phyloP scores from a whole-genome alignment of 2,888 invertebrate genomes.

The Noctua fimbriata region DNA sequence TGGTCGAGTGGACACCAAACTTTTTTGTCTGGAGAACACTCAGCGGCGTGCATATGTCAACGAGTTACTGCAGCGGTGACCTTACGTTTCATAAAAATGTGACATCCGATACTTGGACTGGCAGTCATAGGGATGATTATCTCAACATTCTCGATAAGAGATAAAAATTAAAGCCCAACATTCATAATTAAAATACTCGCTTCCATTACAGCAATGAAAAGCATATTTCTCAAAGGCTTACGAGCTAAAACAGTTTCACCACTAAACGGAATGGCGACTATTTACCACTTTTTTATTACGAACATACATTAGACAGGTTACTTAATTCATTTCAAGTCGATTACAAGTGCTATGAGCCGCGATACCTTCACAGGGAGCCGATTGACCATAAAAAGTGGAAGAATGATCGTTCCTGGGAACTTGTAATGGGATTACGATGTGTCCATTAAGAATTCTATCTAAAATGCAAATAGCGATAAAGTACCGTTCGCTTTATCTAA shows the following conservation, averaged over 20 bases:
- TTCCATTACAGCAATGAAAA: slow-evolving; percentile 8
- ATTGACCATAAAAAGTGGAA: slow-evolving; percentile 49
- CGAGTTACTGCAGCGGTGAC: neutral
- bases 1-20: neutral
- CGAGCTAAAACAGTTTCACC: slow-evolving; percentile 19
- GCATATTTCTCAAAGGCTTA: slow-evolving; percentile 27
- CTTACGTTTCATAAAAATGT: neutral
- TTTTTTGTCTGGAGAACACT: neutral
- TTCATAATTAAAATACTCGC: slow-evolving; percentile 20
- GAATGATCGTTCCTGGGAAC: slow-evolving; percentile 44
- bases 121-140: slow-evolving; percentile 6
- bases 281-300: slow-evolving; percentile 56
- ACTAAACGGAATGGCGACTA: slow-evolving; percentile 45
- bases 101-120: neutral
- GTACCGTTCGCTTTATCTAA: slow-evolving; percentile 59
- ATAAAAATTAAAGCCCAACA: slow-evolving; percentile 7
- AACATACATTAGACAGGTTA: slow-evolving; percentile 54
- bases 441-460: slow-evolving; percentile 59
- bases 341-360: slow-evolving; percentile 28
- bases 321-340: slow-evolving; percentile 48
- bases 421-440: slow-evolving; percentile 49
- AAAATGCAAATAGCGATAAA: slow-evolving; percentile 59
- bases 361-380: slow-evolving; percentile 32
- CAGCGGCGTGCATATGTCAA: neutral
- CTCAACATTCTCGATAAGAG: slow-evolving; percentile 12